Conservation (phyloP, 2,888 invertebrate genomes). For the Carcina quercana region DNA sequence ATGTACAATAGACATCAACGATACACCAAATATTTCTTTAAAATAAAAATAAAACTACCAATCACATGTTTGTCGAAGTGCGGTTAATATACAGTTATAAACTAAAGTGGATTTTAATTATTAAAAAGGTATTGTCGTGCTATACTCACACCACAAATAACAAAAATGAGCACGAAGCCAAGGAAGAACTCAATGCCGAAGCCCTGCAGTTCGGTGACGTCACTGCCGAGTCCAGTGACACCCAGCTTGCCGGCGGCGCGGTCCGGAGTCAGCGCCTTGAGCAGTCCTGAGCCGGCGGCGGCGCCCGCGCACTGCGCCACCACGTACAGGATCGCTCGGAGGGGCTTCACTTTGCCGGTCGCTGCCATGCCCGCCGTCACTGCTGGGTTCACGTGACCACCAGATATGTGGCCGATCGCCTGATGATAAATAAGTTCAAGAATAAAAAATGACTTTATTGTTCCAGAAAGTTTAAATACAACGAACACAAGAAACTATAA, state of each 20-base stretch:
- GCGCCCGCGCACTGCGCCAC: slow-evolving; percentile 89
- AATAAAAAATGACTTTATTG: too few species aligned
- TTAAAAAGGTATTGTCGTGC: background rate
- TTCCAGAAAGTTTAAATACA: too few species aligned
- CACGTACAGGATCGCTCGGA: slow-evolving; percentile 85
- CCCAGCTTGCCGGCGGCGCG: slow-evolving; percentile 78
- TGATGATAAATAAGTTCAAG: too few species aligned
- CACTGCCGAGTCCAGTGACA: slow-evolving; percentile 76
- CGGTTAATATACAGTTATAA: too few species aligned
- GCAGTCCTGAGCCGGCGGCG: slow-evolving; percentile 83
- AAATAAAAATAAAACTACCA: too few species aligned
- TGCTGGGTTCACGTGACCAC: slow-evolving; percentile 95
- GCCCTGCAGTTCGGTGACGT: slow-evolving; percentile 83
- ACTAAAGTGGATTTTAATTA: too few species aligned
- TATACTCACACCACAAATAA: slow-evolving; percentile 86
- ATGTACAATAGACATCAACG: too few species aligned
- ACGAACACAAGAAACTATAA: too few species aligned
- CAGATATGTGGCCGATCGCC: slow-evolving; percentile 91
- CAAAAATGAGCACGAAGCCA: slow-evolving; percentile 90
- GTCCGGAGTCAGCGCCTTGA: slow-evolving; percentile 83
- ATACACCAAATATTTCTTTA: too few species aligned
- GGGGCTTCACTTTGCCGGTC: slow-evolving; percentile 84
- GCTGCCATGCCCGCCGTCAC: slow-evolving; percentile 88
- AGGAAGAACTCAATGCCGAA: slow-evolving; percentile 93
- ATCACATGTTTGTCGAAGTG: too few species aligned